These are phyloP conservation scores for Calephelis virginiensis DNA, from an alignment of 1,140 invertebrate genomes.

Conservation along the genomic window DNA sequence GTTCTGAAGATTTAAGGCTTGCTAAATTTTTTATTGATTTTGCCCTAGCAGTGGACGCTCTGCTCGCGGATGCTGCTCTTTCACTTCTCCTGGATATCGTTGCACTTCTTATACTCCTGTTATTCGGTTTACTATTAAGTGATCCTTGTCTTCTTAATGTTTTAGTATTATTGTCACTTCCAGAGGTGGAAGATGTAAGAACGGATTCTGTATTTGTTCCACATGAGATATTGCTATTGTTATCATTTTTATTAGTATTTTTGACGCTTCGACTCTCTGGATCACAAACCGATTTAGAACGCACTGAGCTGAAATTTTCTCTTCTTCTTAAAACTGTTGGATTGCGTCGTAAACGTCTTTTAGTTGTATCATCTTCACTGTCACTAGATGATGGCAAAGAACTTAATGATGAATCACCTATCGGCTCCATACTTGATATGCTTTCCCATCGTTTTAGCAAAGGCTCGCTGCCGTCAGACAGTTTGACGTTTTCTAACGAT, in stretches of 20 bases:
- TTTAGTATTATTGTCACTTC: constrained; percentile 67
- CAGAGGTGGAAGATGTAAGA: constrained; percentile 70
- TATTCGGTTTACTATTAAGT: constrained; percentile 56
- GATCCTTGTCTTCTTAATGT: constrained; percentile 57
- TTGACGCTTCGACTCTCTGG: constrained; percentile 64
- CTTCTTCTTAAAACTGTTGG: constrained; percentile 63
- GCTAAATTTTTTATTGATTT: constrained; percentile 75
- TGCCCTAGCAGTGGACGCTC: constrained; percentile 81
- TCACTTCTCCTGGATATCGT: constrained; percentile 69
- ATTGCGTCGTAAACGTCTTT: constrained; percentile 53
- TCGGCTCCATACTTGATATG: constrained; percentile 82
- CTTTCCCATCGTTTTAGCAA: constrained; percentile 76
- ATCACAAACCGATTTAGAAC: constrained; percentile 74
- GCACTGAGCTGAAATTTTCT: constrained; percentile 63
- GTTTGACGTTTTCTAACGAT: constrained; percentile 71
- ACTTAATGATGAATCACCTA: constrained; percentile 83
- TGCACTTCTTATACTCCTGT: constrained; percentile 81
- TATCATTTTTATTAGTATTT: constrained; percentile 67
- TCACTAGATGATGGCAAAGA: constrained; percentile 78
- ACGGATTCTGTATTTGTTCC: constrained; percentile 65
- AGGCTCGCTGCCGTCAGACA: constrained; percentile 51
- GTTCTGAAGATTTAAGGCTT: constrained; percentile 67
- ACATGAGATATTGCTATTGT: constrained; percentile 66
- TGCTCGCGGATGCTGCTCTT: constrained; percentile 65
- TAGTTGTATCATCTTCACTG: constrained; percentile 74